Evolutionary conservation across 1,140 invertebrate species (phyloP), one percentile per base, ranked within the genome.

Genomic region (Meloidogyne chitwoodi): DNA sequence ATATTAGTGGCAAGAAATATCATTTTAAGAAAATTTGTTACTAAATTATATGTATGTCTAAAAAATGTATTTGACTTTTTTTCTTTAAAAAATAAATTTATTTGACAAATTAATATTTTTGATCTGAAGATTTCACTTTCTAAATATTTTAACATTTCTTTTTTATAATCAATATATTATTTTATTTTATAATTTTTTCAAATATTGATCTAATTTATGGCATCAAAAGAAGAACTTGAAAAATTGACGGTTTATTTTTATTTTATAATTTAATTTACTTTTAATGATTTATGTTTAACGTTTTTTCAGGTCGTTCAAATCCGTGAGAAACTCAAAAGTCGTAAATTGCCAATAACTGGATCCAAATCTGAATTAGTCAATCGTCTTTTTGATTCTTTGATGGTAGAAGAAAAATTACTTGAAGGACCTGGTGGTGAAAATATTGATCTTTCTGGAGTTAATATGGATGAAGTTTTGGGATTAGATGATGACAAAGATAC

Each of bases 351-450:
- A 14, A 62, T 56, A 1, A 72, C 61, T 69, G 79, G 79, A 26
- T 81, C 79, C 3, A 80, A 80, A 48, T 27, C 62, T 34, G 79
- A 82, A 6, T 62, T 80, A 19, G 61, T 80, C 12, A 74, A 29
- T 29, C 79, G 79, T 72, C 69, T 80, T 19, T 62, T 66, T 68
- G 79, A 80, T 22, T 62, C 61, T 38, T 22, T 80, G 22, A 16
- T 83, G 41, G 80, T 34, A 16, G 79, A 80, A 41, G 79, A 80
- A 61, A 82, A 79, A 27, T 41, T 80, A 8, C 31, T 81, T 11
- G 81, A 65, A 69, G 75, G 75, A 2, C 75, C 75, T n/a, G 65
- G 62, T 10, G 74, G 74, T 29, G 69, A 73, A 22, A 73, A 67
- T 38, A 76, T 77, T 29, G 76, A 77, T 62, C 24, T 77, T 41